These are phyloP conservation scores for Pyrgilauda ruficollis DNA, from an alignment of 2,113 vertebrate species.

Conservation along the genomic window DNA sequence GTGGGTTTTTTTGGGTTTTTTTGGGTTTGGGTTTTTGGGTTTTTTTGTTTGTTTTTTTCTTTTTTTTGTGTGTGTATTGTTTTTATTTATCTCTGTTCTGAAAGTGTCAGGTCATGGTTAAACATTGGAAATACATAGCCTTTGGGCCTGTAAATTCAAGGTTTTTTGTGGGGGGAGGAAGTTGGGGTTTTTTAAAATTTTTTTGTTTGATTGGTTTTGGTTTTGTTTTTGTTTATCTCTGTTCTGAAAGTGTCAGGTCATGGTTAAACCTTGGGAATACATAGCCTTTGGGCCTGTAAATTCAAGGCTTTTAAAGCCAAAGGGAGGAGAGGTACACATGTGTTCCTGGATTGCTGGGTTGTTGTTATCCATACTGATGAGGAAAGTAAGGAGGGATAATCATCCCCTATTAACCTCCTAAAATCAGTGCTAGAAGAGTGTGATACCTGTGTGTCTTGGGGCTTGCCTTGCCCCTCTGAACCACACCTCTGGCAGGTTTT, in stretches of 20 bases:
- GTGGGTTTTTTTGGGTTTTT: not conserved
- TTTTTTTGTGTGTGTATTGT: not conserved
- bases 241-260: not conserved
- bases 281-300: not conserved
- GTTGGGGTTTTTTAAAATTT: too few species aligned
- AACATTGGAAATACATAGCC: not conserved
- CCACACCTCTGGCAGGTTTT: not conserved
- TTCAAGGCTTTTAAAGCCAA: not conserved
- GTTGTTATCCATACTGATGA: too few species aligned
- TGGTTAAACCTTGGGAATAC: not conserved
- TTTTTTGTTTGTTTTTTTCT: not conserved
- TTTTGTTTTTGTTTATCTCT: not conserved
- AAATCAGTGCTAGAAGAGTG: not conserved
- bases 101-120: not conserved
- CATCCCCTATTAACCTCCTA: not conserved
- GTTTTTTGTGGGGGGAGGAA: too few species aligned
- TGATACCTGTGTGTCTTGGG: not conserved
- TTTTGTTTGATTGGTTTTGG: not conserved
- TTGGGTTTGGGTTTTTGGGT: not conserved
- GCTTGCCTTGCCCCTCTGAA: not conserved
- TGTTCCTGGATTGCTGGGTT: not conserved
- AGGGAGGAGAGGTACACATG: accelerated
- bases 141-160: not conserved
- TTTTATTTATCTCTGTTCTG: not conserved
- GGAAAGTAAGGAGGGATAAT: not conserved